These are phyloP conservation scores for Eptesicus fuscus DNA, from an alignment of 2,113 vertebrate genomes.

Conservation along the genomic window DNA sequence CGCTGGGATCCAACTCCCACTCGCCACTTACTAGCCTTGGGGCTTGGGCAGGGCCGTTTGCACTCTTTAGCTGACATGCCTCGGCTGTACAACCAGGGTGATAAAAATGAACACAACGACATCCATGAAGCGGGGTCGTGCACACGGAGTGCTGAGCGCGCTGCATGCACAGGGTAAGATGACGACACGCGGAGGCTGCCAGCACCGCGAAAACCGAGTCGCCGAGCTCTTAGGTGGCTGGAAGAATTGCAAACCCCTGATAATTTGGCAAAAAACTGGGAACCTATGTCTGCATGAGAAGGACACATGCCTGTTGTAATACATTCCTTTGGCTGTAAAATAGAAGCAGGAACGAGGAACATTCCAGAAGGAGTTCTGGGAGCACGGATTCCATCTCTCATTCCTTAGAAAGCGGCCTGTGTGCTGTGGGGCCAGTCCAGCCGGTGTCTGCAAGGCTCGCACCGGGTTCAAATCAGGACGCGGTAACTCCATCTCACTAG, in stretches of 20 bases:
- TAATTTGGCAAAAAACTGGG: neutral
- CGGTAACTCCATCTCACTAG: neutral
- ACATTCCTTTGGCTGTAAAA: neutral
- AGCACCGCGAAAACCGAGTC: neutral
- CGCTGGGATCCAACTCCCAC: neutral
- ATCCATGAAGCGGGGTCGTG: too few relatives aligned
- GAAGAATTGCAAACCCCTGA: neutral
- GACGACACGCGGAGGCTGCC: neutral
- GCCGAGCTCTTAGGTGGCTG: neutral
- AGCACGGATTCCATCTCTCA: neutral
- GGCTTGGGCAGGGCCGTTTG: neutral
- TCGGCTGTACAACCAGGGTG: neutral
- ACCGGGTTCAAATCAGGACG: neutral
- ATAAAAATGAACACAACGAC: neutral
- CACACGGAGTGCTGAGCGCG: neutral
- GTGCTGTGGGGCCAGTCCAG: neutral
- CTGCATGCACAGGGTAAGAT: rapidly evolving
- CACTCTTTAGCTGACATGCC: neutral
- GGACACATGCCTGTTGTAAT: neutral
- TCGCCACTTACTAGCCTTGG: neutral
- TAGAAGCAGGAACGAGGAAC: neutral
- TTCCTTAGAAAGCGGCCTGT: neutral
- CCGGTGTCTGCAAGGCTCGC: neutral
- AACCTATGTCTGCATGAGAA: neutral
- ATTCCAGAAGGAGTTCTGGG: conserved; percentile 33